Evolutionary conservation across 2,888 invertebrate species (phyloP).

Genomic region (Hedychridium roseum): DNA sequence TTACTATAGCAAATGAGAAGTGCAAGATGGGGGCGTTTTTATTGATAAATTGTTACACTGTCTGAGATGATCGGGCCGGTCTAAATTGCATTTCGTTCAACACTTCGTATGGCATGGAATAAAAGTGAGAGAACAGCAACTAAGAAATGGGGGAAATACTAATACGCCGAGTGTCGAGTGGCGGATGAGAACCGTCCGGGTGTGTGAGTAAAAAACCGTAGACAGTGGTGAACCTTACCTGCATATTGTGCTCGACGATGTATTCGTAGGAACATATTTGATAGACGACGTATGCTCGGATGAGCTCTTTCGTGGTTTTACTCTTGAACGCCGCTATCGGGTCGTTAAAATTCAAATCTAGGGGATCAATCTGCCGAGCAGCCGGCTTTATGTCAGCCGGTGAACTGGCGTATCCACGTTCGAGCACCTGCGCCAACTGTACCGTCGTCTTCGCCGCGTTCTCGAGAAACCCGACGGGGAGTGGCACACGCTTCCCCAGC

Average conservation of each 20-base stretch:
- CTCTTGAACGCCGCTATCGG: conserved; percentile 92
- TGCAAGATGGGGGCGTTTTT: no score
- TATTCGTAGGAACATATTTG: conserved; percentile 87
- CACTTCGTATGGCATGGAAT: no score
- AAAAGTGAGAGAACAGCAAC: no score
- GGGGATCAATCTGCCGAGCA: conserved; percentile 69
- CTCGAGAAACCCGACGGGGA: conserved; percentile 40
- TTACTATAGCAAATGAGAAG: no score
- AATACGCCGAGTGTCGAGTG: no score
- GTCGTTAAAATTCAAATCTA: conserved; percentile 88
- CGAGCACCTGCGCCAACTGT: conserved; percentile 48
- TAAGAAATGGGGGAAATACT: no score
- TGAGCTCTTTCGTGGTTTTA: conserved; percentile 91
- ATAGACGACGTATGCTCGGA: conserved; percentile 91
- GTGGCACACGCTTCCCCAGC: conserved; percentile 45
- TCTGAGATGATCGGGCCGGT: no score
- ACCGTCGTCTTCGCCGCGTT: conserved; percentile 37
- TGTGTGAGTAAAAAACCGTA: no score
- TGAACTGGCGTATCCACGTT: conserved; percentile 37
- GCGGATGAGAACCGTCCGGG: no score
- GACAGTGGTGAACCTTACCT: no score
- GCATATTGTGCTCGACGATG: conserved; percentile 90
- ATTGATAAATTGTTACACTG: no score
- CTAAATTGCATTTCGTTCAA: no score
- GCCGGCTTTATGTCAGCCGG: conserved; percentile 37